These are phyloP conservation scores for Trichopoda pennipes DNA, from an alignment of 2,888 invertebrate species.

Conservation along the genomic window DNA sequence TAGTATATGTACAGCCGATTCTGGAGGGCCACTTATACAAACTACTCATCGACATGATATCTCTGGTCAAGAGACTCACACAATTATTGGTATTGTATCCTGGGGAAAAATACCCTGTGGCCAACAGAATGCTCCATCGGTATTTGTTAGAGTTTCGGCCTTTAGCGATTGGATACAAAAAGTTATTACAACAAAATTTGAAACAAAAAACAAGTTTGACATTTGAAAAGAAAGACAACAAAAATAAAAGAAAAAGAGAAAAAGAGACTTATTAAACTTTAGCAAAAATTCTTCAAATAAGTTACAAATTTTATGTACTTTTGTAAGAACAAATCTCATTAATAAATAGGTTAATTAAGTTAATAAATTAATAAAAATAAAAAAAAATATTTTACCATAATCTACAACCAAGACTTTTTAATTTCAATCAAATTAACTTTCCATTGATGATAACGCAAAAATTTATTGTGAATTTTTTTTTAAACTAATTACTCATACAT, in stretches of 20 bases:
- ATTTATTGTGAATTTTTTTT: too few relatives aligned
- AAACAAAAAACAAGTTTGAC: slow-evolving; percentile 69
- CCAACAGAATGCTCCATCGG: slow-evolving; percentile 80
- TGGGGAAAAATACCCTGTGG: slow-evolving; percentile 82
- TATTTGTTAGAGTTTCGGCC: slow-evolving; percentile 82
- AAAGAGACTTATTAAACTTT: not conserved
- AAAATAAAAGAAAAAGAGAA: slow-evolving; percentile 25
- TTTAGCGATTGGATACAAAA: slow-evolving; percentile 80
- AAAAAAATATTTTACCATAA: too few relatives aligned
- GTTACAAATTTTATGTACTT: too few relatives aligned
- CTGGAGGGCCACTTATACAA: slow-evolving; percentile 79
- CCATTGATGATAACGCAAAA: too few relatives aligned
- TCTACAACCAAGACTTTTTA: too few relatives aligned
- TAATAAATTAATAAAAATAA: too few relatives aligned
- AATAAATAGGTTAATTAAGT: too few relatives aligned
- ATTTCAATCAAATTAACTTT: too few relatives aligned
- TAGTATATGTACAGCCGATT: slow-evolving; percentile 79
- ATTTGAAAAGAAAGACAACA: too few relatives aligned
- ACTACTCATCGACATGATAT: slow-evolving; percentile 60
- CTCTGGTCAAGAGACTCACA: slow-evolving; percentile 71
- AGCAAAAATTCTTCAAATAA: too few relatives aligned
- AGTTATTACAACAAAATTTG: slow-evolving; percentile 72
- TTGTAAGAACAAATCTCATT: too few relatives aligned
- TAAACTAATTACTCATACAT: too few relatives aligned
- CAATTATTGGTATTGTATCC: slow-evolving; percentile 82